Evolutionary conservation across 2,888 invertebrate genomes (phyloP).

Genomic region (Noctua fimbriata): DNA sequence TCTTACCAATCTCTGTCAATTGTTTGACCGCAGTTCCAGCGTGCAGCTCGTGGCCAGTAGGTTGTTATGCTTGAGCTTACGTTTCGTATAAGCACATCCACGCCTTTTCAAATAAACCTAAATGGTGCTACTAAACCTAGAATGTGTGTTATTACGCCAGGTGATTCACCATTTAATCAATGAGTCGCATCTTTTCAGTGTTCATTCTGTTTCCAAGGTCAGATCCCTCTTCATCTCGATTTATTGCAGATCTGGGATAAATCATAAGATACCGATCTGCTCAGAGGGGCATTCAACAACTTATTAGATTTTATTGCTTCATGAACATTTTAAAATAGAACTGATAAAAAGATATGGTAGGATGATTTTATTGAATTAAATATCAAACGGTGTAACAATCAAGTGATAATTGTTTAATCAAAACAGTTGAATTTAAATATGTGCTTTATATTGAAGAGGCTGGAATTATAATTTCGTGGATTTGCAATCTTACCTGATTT

Average conservation of each 20-base stretch:
- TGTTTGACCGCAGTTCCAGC: background rate
- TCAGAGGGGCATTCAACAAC: constrained; percentile 35
- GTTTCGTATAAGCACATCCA: background rate
- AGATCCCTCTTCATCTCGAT: constrained; percentile 11
- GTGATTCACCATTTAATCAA: background rate
- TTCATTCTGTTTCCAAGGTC: background rate
- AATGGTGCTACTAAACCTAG: background rate
- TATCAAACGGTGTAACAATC: constrained; percentile 12
- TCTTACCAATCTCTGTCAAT: background rate
- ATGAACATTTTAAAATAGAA: constrained; percentile 31
- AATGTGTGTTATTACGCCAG: background rate
- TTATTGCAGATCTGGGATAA: constrained; percentile 43
- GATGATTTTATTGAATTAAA: constrained; percentile 36
- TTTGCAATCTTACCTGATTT: background rate
- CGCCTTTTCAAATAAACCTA: background rate
- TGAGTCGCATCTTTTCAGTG: background rate
- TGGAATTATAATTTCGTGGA: background rate
- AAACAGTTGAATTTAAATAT: too few relatives aligned
- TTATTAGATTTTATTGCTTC: constrained; percentile 52
- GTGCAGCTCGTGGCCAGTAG: background rate
- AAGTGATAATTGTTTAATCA: constrained; percentile 28
- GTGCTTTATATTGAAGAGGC: background rate
- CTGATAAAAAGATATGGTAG: constrained; percentile 20
- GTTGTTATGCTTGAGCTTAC: background rate
- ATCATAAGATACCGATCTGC: constrained; percentile 47